These are phyloP conservation scores for Phyllopteryx taeniolatus DNA, from an alignment of 2,113 vertebrate genomes.

Conservation along the genomic window DNA sequence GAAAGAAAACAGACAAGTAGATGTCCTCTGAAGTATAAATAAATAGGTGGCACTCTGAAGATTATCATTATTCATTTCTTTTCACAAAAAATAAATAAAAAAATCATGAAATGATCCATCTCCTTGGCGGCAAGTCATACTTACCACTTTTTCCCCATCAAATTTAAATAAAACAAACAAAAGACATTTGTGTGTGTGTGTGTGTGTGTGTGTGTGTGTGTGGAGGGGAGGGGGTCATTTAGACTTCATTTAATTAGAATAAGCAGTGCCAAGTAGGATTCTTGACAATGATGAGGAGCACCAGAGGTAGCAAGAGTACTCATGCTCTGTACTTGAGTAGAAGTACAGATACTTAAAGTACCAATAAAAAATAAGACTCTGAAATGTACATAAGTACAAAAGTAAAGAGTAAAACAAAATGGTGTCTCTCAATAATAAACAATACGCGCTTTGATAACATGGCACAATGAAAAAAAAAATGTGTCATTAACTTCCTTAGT, in stretches of 20 bases:
- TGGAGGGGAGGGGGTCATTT: constrained; percentile 52
- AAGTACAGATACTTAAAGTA: too few species aligned
- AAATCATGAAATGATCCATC: constrained; percentile 56
- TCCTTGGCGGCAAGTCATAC: constrained; percentile 49
- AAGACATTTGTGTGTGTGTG: too few species aligned
- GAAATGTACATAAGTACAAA: too few species aligned
- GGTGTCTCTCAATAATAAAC: neutral
- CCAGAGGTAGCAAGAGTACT: neutral
- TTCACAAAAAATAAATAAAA: constrained; percentile 17
- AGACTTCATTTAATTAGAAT: constrained; percentile 65
- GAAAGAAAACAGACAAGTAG: constrained; percentile 51
- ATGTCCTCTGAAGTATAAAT: constrained; percentile 50
- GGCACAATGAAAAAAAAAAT: too few species aligned
- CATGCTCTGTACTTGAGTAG: neutral
- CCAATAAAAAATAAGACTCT: too few species aligned
- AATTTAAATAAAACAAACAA: constrained; percentile 55
- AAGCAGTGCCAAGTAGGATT: constrained; percentile 63
- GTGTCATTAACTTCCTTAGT: too few species aligned
- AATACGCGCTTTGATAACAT: too few species aligned
- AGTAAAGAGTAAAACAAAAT: too few species aligned
- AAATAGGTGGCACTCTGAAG: constrained; percentile 47
- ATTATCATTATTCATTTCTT: constrained; percentile 63
- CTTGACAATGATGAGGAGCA: constrained; percentile 45
- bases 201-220: too few species aligned
- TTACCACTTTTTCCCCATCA: constrained; percentile 48